Base-by-base conservation (phyloP, 2,113 vertebrate genomes). In the Lycocorax pyrrhopterus region DNA sequence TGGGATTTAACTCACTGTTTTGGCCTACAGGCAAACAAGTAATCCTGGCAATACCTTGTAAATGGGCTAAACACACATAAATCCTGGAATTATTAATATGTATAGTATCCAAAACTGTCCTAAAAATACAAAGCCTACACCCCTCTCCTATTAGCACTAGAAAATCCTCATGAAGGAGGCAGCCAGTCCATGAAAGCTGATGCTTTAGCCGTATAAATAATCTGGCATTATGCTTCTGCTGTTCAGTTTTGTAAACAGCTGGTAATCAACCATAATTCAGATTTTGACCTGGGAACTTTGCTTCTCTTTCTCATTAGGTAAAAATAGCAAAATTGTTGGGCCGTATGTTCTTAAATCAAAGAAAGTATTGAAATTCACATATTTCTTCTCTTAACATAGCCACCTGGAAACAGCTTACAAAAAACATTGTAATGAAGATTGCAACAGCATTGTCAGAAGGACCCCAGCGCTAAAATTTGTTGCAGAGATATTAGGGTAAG, bases 241-340 rank as follows among this genome's bases (percentile, higher is more conserved):
- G 87, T 95, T 97, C 66, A 87, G 51, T 96, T 98, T 97, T 96
- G 91, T 97, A 97, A 97, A 97, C 93, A 96, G 90, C 95, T 97
- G 94, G 94, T 96, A 91, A 91, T 78, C 95, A 98, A 97, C 93
- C 90, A 86, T 94, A 97, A 95, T 94, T 97, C 84, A 89, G 95
- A 97, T 96, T 96, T 90, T 96, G 96, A 97, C 92, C 87, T 95
- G 79, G 92, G 83, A 93, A 96, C 47, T 92, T 93, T 77, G 62
- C 58, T 95, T 80, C 64, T 96, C 90, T 90, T 96, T 91, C 75
- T 96, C 71, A 86, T 94, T 96, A 67, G 37, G 37, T 90, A 97
- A 94, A 97, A 94, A 91, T 87, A 97, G 72, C 15, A 92, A 74
- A 90, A 90, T 62, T 6, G 1, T 59, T 72, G 53, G 49, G 4